Evolutionary conservation across 2,888 invertebrate species (phyloP), one percentile per base, ranked within the genome.

Genomic region (Cyaniris semiargus): DNA sequence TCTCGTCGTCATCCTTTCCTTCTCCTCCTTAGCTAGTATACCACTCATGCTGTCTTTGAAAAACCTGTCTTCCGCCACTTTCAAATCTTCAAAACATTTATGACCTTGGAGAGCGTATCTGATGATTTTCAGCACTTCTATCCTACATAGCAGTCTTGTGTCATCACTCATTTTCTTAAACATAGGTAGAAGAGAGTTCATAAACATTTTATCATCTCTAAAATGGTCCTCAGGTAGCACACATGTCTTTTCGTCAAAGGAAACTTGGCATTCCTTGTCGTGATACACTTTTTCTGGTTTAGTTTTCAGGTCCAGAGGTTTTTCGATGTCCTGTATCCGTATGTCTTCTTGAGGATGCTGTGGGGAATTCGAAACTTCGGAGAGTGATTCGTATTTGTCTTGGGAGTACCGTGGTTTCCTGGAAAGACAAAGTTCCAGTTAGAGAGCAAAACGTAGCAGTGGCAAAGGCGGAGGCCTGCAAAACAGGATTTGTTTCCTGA

Each of bases 81-180:
- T 88, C 15, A 90, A 77, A 0, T 88, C 89, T 78, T 92, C 91
- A n/a, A 92, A 91, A 76, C 87, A 86, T 71, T 90, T 88, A 72
- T 92, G 87, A 1, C 91, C 91, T 82, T 93, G 91, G 0, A 93
- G 76, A 0, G 92, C 93, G 77, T 88, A 90, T 75, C 85, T 86
- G 2, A 93, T 93, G 2, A 92, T 92, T 79, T 93, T 93, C 13
- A 94, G 75, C 0, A 93, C 90, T 77, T 93, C 93, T 15, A 93
- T 93, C 1, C 93, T 83, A 75, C 93, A 94, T 0, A 91, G 72
- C 0, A 93, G 82, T 78, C 93, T 84, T 0, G 93, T 94, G 21
- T 93, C 93, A 48, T 94, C 93, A 53, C 89, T 88, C 93, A 93
- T 94, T 79, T 93, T 93, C 81, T 92, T 93, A 70, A 94, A 93